phyloP scores from a whole-genome alignment of 2,797 vertebrate genomes.

The Lepus oiostolus region DNA sequence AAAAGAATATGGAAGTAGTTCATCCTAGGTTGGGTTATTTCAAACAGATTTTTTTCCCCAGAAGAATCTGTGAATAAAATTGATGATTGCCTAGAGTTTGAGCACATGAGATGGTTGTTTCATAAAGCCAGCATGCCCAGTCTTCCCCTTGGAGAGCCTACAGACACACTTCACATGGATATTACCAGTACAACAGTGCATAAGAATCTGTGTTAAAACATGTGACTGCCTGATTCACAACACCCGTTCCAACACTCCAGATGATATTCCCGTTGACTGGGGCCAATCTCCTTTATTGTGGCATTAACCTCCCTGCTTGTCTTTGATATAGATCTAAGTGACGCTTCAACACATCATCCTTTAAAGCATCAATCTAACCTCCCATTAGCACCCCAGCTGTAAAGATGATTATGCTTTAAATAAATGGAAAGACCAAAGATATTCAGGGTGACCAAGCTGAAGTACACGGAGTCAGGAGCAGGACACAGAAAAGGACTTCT shows the following conservation, averaged over 20 bases:
- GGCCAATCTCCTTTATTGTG: slow-evolving; percentile 20
- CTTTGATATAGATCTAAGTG: slow-evolving; percentile 15
- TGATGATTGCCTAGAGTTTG: not conserved
- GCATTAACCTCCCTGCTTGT: not conserved
- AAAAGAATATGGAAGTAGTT: not conserved
- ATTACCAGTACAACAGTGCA: not conserved
- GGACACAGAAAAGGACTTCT: not conserved
- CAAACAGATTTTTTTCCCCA: not conserved
- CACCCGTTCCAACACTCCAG: slow-evolving; percentile 36
- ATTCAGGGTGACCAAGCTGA: not conserved
- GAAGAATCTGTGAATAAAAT: not conserved
- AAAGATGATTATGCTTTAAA: not conserved
- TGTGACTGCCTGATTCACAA: slow-evolving; percentile 9
- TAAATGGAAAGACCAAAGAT: not conserved
- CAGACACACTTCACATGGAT: not conserved
- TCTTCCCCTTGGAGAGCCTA: not conserved
- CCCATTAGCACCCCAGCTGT: not conserved
- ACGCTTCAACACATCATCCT: not conserved
- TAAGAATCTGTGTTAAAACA: slow-evolving; percentile 11
- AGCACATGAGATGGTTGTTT: slow-evolving; percentile 8
- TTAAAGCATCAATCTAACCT: not conserved
- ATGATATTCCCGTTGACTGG: slow-evolving; percentile 45
- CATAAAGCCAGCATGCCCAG: not conserved
- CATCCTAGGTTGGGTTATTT: not conserved
- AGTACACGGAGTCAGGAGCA: not conserved